Evolutionary conservation across 2,113 vertebrate species (phyloP), one percentile per base, ranked within the genome.

Genomic region (Istiophorus platypterus): DNA sequence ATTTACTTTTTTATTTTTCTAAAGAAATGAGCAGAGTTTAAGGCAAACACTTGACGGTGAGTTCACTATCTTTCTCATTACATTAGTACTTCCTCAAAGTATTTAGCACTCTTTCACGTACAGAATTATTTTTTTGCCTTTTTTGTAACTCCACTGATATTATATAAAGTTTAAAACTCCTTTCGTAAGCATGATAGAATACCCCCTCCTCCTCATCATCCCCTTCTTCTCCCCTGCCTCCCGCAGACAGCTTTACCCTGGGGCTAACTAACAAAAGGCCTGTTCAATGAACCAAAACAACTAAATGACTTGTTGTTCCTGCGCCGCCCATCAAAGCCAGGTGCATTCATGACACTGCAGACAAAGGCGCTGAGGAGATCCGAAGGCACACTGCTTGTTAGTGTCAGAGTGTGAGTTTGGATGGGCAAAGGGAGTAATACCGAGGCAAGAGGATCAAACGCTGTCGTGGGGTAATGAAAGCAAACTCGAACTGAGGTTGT

Each of bases 271-370:
- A 80, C 49, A 58, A 90, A 89, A 62, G 20, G 81, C 73, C 74
- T 78, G 86, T 78, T 78, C 85, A 0, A n/a, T 86, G 88, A 91
- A 89, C 82, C 90, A n/a, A 61, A 76, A 76, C 76, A 42, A 54
- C 88, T 80, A 90, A 92, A 90, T 84, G 85, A 90, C 87, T 84
- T 88, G 85, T 86, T 91, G 88, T 89, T 89, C 64, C 82, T 31
- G 61, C 8, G 11, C 74, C 0, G 5, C 15, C 45, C 91, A 74
- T 90, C 88, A 90, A 90, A 92, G 84, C 72, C 88, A 91, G 89
- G 91, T 92, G 89, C 84, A 34, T 85, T 80, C 51, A 76, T 59
- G 67, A 77, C 75, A 57, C 47, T 7, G 56, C 1, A 70, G 83
- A 75, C 29, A 41, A 61, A 8, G 9, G 59, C 54, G 80, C 29